These are phyloP conservation scores for Plagodis pulveraria DNA, from an alignment of 2,888 invertebrate species.

Conservation along the genomic window DNA sequence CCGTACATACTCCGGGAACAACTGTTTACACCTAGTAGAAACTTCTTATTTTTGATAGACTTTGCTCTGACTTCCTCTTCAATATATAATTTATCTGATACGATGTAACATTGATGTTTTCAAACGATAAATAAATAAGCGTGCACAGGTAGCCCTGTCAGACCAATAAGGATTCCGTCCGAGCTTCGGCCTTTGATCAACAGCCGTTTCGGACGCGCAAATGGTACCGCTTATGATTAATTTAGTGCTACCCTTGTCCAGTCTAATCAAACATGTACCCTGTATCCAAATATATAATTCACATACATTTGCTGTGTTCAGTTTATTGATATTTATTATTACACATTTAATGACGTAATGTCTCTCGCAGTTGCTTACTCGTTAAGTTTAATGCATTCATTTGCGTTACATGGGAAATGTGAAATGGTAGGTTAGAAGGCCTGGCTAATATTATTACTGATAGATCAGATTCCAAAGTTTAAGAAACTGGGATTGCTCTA, in stretches of 20 bases:
- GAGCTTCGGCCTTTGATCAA: constrained; percentile 29
- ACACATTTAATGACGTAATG: constrained; percentile 31
- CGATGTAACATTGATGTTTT: constrained; percentile 1
- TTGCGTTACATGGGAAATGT: constrained; percentile 12
- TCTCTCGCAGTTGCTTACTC: constrained; percentile 23
- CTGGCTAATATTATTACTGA: too few species aligned
- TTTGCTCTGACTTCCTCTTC: too few species aligned
- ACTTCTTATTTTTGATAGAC: too few species aligned
- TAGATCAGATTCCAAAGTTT: too few species aligned
- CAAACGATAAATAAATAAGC: constrained; percentile 19
- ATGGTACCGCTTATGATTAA: constrained; percentile 41
- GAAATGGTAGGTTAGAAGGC: background rate
- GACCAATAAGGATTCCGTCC: constrained; percentile 21
- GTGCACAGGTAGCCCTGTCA: constrained; percentile 18
- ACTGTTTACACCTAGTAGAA: too few species aligned
- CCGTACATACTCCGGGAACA: too few species aligned
- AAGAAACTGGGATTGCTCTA: too few species aligned
- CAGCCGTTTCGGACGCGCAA: constrained; percentile 30
- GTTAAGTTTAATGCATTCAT: constrained; percentile 35
- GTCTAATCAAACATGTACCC: constrained; percentile 37
- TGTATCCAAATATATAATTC: constrained; percentile 33
- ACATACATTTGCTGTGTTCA: constrained; percentile 23
- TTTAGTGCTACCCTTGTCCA: constrained; percentile 43
- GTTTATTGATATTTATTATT: constrained; percentile 37
- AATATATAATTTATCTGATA: background rate